Percentiles rank a stretch among this genome's conserved stretches.
Evolutionary conservation across 1,140 invertebrate species (phyloP).

Genomic region (Thaumatotibia leucotreta): DNA sequence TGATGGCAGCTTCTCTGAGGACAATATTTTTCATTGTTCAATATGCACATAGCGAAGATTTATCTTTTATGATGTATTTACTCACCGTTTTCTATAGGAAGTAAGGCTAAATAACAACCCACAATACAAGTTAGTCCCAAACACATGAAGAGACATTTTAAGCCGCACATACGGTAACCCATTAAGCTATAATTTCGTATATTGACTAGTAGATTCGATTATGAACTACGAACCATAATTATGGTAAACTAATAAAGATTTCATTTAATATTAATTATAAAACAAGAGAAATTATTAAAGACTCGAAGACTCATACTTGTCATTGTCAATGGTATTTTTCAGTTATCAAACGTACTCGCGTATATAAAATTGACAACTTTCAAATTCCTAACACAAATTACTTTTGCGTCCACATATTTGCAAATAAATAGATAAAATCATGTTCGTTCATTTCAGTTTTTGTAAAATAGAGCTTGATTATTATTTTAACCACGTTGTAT

Average conservation of each 20-base stretch:
- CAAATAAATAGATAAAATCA: no score
- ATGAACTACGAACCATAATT: constrained; percentile 20
- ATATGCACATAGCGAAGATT: background rate
- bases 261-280: constrained; percentile 20
- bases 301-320: background rate
- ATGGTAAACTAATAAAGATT: constrained; percentile 13
- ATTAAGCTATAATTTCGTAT: constrained; percentile 51
- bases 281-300: background rate
- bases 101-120: constrained; percentile 62
- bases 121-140: constrained; percentile 60
- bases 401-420: no score
- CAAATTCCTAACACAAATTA: background rate
- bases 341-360: background rate
- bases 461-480: no score
- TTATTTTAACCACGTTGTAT: no score
- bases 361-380: background rate
- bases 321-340: background rate
- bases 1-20: constrained; percentile 42
- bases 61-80: background rate
- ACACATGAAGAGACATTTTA: constrained; percentile 60
- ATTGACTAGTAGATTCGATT: constrained; percentile 31
- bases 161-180: constrained; percentile 52
- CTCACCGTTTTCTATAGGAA: constrained; percentile 60
- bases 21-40: constrained; percentile 15
- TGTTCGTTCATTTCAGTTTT: no score